Evolutionary conservation across 2,113 vertebrate species (phyloP).

Genomic region (Sporophila hypoxantha): DNA sequence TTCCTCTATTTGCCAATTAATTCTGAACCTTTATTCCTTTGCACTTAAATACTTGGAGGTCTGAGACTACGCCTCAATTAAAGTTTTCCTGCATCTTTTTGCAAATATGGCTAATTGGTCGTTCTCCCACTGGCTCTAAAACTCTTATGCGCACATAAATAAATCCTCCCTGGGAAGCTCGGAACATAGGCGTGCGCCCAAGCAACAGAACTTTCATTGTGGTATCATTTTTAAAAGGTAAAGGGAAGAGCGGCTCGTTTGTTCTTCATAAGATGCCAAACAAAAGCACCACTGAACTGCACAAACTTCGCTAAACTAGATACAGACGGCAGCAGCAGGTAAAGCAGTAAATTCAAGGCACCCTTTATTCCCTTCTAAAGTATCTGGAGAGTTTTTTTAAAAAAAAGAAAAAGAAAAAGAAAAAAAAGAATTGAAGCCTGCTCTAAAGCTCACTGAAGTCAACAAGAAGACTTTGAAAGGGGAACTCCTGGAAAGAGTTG

Average conservation of each 20-base stretch:
- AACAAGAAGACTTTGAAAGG: conserved; percentile 10
- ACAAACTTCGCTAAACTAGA: conserved; percentile 63
- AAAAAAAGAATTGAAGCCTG: not conserved
- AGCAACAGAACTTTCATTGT: conserved; percentile 57
- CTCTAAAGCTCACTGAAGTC: conserved; percentile 20
- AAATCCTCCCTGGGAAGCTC: conserved; percentile 39
- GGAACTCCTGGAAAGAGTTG: conserved; percentile 37
- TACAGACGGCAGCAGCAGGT: conserved; percentile 19
- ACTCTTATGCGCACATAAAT: conserved; percentile 2
- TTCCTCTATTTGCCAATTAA: not conserved
- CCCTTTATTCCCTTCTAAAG: not conserved
- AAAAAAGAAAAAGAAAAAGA: no score
- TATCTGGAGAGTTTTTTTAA: not conserved
- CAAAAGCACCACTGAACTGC: conserved; percentile 29
- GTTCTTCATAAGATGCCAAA: conserved; percentile 14
- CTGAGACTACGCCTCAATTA: not conserved
- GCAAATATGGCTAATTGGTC: conserved; percentile 20
- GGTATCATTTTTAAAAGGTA: conserved; percentile 38
- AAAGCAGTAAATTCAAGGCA: conserved; percentile 4
- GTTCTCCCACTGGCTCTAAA: conserved; percentile 25
- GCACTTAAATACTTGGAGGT: not conserved
- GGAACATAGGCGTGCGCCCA: not conserved
- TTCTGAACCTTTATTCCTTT: not conserved
- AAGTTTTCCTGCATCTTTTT: conserved; percentile 37
- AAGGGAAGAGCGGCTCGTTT: conserved; percentile 32